A percentile compares a stretch with the other conserved stretches of the same genome.
Evolutionary conservation across 2,113 vertebrate genomes (phyloP).

Genomic region (Xiphorhynchus elegans): DNA sequence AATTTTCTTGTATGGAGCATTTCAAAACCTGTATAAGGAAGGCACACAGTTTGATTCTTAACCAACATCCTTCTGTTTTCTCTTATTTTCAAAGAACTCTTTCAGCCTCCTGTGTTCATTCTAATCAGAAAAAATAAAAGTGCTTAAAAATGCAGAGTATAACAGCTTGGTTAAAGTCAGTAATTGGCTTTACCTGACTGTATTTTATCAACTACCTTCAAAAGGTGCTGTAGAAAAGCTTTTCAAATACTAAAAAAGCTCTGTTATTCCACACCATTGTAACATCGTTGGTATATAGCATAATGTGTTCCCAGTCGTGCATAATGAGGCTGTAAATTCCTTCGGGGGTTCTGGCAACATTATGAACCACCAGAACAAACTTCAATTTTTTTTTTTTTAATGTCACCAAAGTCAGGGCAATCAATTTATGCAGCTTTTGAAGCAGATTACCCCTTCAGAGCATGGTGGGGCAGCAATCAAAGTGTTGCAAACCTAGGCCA

Average conservation of each 20-base stretch:
- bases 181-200: conserved; percentile 43
- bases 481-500: neutral
- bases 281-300: conserved; percentile 55
- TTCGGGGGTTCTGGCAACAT: conserved; percentile 57
- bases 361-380: conserved; percentile 38
- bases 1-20: conserved; percentile 24
- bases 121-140: neutral
- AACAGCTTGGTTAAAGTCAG: conserved; percentile 18
- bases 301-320: conserved; percentile 22
- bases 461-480: neutral
- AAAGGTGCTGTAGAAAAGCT: conserved; percentile 52
- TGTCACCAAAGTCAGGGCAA: conserved; percentile 50
- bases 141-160: conserved; percentile 27
- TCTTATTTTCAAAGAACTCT: neutral
- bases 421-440: conserved; percentile 44
- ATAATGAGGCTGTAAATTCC: conserved; percentile 72
- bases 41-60: neutral
- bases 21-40: neutral
- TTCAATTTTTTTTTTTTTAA: neutral
- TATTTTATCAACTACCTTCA: conserved; percentile 54
- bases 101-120: neutral
- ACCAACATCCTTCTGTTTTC: neutral
- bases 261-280: conserved; percentile 52
- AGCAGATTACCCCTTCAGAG: neutral
- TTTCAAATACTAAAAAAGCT: conserved; percentile 58